Evolutionary conservation across 2,797 vertebrate species (phyloP).

Genomic region (Carduelis carduelis): DNA sequence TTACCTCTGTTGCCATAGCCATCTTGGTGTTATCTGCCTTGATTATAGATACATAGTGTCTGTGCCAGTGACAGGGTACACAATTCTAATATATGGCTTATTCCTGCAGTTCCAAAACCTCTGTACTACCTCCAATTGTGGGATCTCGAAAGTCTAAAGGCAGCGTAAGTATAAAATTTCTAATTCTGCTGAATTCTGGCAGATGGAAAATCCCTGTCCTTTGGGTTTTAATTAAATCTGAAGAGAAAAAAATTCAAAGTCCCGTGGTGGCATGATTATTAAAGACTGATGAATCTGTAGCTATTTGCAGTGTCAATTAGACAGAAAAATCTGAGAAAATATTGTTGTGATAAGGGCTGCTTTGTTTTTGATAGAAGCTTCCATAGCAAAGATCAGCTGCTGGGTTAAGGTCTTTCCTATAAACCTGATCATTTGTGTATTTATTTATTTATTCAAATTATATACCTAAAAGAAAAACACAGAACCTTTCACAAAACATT

Average conservation of each 20-base stretch:
- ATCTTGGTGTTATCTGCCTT: neutral
- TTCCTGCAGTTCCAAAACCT: constrained; percentile 86
- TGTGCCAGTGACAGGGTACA: neutral
- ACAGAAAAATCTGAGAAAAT: neutral
- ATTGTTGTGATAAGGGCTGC: neutral
- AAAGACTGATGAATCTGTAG: constrained; percentile 7
- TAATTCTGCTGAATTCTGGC: neutral
- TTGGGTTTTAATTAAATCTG: constrained; percentile 53
- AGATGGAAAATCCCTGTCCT: neutral
- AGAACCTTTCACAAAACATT: neutral
- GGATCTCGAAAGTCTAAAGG: constrained; percentile 87
- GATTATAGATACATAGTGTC: neutral
- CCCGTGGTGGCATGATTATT: neutral
- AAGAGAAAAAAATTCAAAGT: neutral
- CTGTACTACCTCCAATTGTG: constrained; percentile 85
- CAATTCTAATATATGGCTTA: constrained; percentile 37
- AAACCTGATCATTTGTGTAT: neutral
- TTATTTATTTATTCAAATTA: neutral
- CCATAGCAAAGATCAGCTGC: neutral
- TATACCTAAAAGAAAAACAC: neutral
- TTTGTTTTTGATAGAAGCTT: neutral
- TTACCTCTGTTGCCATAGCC: neutral
- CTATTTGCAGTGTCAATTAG: neutral
- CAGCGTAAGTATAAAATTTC: constrained; percentile 84
- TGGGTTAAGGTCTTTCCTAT: neutral